Evolutionary conservation across 2,888 invertebrate species (phyloP).

Genomic region (Drosophila colorata): DNA sequence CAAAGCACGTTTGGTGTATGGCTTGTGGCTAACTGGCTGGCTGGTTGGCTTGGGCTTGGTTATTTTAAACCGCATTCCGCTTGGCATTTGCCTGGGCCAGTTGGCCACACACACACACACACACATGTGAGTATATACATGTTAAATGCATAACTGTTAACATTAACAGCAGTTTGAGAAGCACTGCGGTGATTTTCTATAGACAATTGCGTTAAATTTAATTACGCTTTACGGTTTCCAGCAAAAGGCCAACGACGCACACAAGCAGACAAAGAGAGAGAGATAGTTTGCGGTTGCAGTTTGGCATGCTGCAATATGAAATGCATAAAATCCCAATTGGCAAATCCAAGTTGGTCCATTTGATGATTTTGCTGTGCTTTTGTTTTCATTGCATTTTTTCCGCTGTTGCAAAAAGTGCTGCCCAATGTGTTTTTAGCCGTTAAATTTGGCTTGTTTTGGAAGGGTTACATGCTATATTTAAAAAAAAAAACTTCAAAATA

Average conservation of each 20-base stretch:
- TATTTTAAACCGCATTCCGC: conserved; percentile 80
- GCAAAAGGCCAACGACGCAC: conserved; percentile 57
- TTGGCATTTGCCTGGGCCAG: conserved; percentile 56
- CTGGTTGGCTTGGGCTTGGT: conserved; percentile 59
- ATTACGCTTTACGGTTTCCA: conserved; percentile 69
- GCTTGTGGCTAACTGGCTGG: conserved; percentile 22
- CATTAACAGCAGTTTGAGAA: conserved; percentile 38
- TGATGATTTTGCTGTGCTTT: conserved; percentile 61
- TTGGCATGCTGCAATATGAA: conserved; percentile 37
- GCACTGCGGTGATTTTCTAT: conserved; percentile 46
- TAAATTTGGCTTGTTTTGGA: too few species aligned
- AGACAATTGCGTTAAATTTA: conserved; percentile 71
- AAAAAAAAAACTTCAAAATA: too few species aligned
- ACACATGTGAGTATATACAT: conserved; percentile 1
- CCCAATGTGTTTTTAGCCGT: background rate
- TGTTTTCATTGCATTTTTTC: conserved; percentile 46
- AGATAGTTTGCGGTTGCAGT: conserved; percentile 13
- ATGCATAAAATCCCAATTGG: conserved; percentile 61
- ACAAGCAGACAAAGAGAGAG: conserved; percentile 13
- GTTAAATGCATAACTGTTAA: conserved; percentile 43
- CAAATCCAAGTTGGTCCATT: conserved; percentile 76
- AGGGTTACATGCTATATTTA: too few species aligned
- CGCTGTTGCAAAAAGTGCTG: background rate
- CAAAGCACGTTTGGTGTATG: conserved; percentile 74
- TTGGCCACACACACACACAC: conserved; percentile 27